Evolutionary conservation across 2,888 invertebrate genomes (phyloP).

Genomic region (Pocota personata): DNA sequence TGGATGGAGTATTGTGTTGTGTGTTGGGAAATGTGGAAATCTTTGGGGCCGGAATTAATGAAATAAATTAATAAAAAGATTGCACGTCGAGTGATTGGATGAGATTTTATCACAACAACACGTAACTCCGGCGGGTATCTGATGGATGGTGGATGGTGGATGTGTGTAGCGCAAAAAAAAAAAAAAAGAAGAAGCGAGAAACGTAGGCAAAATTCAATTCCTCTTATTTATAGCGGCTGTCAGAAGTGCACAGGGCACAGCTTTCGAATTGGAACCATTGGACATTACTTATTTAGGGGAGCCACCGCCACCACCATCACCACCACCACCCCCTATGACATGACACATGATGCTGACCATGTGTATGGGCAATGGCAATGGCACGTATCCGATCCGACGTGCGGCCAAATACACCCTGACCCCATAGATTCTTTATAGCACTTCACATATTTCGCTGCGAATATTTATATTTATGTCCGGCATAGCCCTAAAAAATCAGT

Average conservation of each 20-base stretch:
- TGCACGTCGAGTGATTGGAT: constrained; percentile 58
- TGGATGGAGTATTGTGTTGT: neutral
- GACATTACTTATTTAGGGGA: constrained; percentile 71
- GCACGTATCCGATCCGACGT: constrained; percentile 71
- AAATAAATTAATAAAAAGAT: constrained; percentile 73
- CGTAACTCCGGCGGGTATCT: constrained; percentile 46
- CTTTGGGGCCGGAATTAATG: constrained; percentile 57
- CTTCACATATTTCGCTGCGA: constrained; percentile 73
- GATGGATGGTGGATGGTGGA: constrained; percentile 47
- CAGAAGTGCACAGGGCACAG: constrained; percentile 60
- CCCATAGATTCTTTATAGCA: constrained; percentile 73
- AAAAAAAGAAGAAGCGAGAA: neutral
- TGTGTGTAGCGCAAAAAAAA: neutral
- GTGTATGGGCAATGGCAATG: constrained; percentile 12
- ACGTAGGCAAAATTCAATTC: constrained; percentile 70
- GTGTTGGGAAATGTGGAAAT: neutral
- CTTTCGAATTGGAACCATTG: constrained; percentile 42
- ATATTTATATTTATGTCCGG: constrained; percentile 74
- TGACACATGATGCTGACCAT: constrained; percentile 55
- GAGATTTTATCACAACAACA: constrained; percentile 69
- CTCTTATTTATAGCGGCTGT: constrained; percentile 71
- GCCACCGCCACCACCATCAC: neutral
- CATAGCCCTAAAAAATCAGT: constrained; percentile 74
- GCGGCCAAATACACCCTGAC: constrained; percentile 44
- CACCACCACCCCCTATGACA: constrained; percentile 14